Evolutionary conservation across 2,113 vertebrate species (phyloP).

Genomic region (Xenopus laevis): DNA sequence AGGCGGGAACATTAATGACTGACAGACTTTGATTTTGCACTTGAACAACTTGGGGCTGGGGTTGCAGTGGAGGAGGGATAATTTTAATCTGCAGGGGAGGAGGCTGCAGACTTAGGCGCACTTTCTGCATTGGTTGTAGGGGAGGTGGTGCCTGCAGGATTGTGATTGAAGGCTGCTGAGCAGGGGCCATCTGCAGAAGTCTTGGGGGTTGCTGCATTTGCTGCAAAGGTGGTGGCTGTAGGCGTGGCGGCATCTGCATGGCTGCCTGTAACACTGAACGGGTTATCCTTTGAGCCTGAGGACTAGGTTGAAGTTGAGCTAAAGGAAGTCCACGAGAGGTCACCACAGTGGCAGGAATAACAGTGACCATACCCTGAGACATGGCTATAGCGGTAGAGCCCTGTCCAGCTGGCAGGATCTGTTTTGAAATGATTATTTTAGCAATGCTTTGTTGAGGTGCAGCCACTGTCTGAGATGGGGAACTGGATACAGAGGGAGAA

Average conservation of each 20-base stretch:
- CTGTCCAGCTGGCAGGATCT: slow-evolving; percentile 56
- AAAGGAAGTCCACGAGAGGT: slow-evolving; percentile 61
- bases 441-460: slow-evolving; percentile 67
- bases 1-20: slow-evolving; percentile 53
- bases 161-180: slow-evolving; percentile 78
- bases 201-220: slow-evolving; percentile 60
- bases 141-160: slow-evolving; percentile 65
- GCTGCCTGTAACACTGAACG: slow-evolving; percentile 62
- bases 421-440: slow-evolving; percentile 83
- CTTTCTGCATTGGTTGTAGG: slow-evolving; percentile 66
- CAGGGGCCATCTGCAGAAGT: slow-evolving; percentile 71
- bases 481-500: slow-evolving; percentile 53
- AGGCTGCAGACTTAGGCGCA: slow-evolving; percentile 62
- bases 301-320: slow-evolving; percentile 49
- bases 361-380: slow-evolving; percentile 67
- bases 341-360: slow-evolving; percentile 68
- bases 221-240: slow-evolving; percentile 56
- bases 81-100: slow-evolving; percentile 74
- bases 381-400: slow-evolving; percentile 63
- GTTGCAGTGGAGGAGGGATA: slow-evolving; percentile 77
- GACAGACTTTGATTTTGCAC: slow-evolving; percentile 63
- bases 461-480: slow-evolving; percentile 51
- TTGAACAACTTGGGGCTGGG: slow-evolving; percentile 59
- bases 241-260: slow-evolving; percentile 55
- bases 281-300: slow-evolving; percentile 61